Conservation (phyloP, 2,888 invertebrate species). For the Cyrtodaria siliqua region DNA sequence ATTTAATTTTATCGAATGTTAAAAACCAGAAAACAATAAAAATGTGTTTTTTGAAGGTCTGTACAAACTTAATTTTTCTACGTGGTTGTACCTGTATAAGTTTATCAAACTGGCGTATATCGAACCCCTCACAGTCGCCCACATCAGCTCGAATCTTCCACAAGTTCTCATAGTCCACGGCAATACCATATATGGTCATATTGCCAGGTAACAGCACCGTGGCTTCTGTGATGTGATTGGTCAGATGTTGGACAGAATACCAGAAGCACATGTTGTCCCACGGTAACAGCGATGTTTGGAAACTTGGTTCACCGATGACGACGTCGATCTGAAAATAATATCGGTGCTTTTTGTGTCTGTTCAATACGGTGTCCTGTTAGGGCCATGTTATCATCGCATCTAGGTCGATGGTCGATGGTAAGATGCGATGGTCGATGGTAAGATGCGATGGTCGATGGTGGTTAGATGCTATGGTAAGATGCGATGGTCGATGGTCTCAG, state of each 20-base stretch:
- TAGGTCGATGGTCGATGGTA: too few relatives aligned
- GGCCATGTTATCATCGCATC: too few relatives aligned
- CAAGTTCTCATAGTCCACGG: constrained; percentile 94
- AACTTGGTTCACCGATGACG: constrained; percentile 95
- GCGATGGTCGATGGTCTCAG: too few relatives aligned
- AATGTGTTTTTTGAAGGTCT: too few relatives aligned
- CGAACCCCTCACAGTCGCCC: constrained; percentile 91
- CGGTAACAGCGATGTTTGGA: constrained; percentile 92
- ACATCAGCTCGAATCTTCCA: constrained; percentile 95
- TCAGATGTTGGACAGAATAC: constrained; percentile 87
- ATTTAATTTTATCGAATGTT: too few relatives aligned
- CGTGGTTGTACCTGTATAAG: constrained; percentile 88
- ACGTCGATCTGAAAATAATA: constrained; percentile 58
- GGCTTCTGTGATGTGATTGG: constrained; percentile 43
- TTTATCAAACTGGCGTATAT: constrained; percentile 93
- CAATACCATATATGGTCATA: constrained; percentile 91
- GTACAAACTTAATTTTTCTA: too few relatives aligned
- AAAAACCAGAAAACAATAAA: too few relatives aligned
- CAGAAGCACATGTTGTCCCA: constrained; percentile 97
- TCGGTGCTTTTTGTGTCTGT: too few relatives aligned
- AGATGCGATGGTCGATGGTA: too few relatives aligned
- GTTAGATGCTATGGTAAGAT: too few relatives aligned
- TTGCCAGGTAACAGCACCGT: constrained; percentile 89
- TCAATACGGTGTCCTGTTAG: too few relatives aligned
- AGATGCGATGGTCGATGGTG: too few relatives aligned